Base-by-base conservation (phyloP, 2,888 invertebrate genomes). In the Mactromeris polynyma region DNA sequence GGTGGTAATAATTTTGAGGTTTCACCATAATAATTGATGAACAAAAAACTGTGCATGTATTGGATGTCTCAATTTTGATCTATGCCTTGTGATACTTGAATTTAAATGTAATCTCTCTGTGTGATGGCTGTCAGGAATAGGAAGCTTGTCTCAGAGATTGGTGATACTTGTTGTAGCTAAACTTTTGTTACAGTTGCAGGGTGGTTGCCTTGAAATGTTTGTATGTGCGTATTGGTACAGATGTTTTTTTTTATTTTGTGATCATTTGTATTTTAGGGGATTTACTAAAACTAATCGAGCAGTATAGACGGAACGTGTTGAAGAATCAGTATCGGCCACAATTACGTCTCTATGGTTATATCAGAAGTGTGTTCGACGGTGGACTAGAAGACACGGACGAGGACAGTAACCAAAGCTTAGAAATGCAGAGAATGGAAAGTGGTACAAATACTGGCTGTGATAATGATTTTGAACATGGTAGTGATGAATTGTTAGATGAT, bases 341-440 rank as follows among this genome's bases (percentile, higher is more conserved):
- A 36, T 36, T 91, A n/a, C 88, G 84, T 42, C 89, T 95, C 69
- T 94, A 91, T 82, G 92, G 93, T 26, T 94, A 93, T 86, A 94
- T 95, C 21, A 73, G 83, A 19, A 88, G 80, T 38, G 91, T 92
- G 77, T 93, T 91, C 89, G 93, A 93, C 40, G 92, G 93, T 9
- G 85, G 86, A 11, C 79, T 92, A 6, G 93, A 93, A 33, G 88
- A 90, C 38, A 93, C 93, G 0, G 93, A 93, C 79, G 73, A 87
- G 58, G 84, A 90, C 80, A 89, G 89, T 54, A 87, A 85, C 26
- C 58, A 87, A 17, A 89, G 89, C 38, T 19, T 82, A 3, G 91
- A 91, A 54, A 86, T 87, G 85, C 84, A 86, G 80, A 79, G 84
- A 14, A 6, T 84, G 36, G 73, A 17, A 4, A 33, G 11, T 38